Conservation (phyloP, 1,140 invertebrate species). For the Tetramorium simillimum region DNA sequence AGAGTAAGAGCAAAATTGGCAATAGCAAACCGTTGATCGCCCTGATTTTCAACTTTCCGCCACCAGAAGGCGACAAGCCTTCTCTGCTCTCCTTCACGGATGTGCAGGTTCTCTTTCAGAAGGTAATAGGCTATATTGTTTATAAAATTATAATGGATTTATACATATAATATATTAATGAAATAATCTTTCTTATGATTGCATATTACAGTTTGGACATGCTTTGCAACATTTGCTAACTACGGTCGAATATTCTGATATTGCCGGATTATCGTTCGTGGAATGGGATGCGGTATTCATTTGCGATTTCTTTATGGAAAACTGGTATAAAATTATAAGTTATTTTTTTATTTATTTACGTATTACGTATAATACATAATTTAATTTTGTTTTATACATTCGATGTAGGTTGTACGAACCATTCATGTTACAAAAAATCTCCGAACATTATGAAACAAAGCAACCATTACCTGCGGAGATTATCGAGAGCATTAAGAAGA, state of each 20-base stretch:
- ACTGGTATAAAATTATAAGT: slow-evolving; percentile 86
- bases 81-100: slow-evolving; percentile 92
- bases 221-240: slow-evolving; percentile 93
- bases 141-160: neutral
- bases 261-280: slow-evolving; percentile 93
- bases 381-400: neutral
- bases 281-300: slow-evolving; percentile 96
- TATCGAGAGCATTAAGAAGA: slow-evolving; percentile 88
- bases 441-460: slow-evolving; percentile 90
- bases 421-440: slow-evolving; percentile 89
- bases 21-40: slow-evolving; percentile 90
- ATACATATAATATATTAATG: neutral
- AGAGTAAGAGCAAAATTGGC: slow-evolving; percentile 88
- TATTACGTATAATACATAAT: too few relatives aligned
- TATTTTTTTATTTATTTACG: neutral
- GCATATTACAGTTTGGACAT: slow-evolving; percentile 90
- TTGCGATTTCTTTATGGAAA: slow-evolving; percentile 92
- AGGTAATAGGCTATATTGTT: slow-evolving; percentile 83
- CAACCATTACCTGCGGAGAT: slow-evolving; percentile 89
- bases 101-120: slow-evolving; percentile 91
- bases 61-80: slow-evolving; percentile 87
- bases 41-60: slow-evolving; percentile 93
- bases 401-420: slow-evolving; percentile 88
- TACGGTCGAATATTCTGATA: slow-evolving; percentile 92
- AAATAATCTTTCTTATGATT: neutral